These are phyloP conservation scores for Halcyon badia DNA, from an alignment of 2,797 vertebrate genomes.

Conservation along the genomic window DNA sequence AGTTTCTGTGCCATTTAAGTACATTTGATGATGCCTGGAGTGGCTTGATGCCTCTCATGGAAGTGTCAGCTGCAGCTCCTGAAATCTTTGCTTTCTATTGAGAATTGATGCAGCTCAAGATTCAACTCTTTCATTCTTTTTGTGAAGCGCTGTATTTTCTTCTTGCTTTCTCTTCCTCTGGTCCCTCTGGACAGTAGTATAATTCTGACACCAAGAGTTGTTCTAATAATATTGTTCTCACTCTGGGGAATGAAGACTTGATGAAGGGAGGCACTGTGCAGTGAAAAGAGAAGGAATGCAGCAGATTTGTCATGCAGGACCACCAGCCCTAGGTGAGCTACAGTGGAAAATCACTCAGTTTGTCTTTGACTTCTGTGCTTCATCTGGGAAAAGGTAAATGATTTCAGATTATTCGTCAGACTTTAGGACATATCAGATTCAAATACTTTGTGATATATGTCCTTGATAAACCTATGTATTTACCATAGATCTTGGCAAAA, in stretches of 20 bases:
- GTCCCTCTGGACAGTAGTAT: background rate
- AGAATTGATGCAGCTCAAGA: background rate
- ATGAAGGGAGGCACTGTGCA: background rate
- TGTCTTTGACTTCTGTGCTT: background rate
- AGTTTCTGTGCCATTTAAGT: background rate
- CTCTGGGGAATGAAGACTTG: background rate
- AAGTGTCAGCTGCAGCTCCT: background rate
- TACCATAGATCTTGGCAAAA: background rate
- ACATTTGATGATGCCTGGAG: background rate
- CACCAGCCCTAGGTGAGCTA: background rate
- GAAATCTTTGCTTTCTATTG: background rate
- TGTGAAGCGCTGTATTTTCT: background rate
- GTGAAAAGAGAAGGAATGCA: background rate
- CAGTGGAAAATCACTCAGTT: background rate
- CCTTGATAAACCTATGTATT: background rate
- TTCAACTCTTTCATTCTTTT: background rate
- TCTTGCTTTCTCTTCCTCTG: background rate
- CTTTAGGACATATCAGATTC: background rate
- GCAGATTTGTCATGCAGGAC: background rate
- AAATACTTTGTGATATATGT: background rate
- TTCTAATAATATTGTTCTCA: background rate
- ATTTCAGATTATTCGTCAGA: constrained; percentile 16
- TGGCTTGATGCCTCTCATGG: rapidly evolving
- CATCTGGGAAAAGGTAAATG: background rate
- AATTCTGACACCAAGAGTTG: background rate